Evolutionary conservation across 2,797 vertebrate species (phyloP).

Genomic region (Molossus alvarezi): DNA sequence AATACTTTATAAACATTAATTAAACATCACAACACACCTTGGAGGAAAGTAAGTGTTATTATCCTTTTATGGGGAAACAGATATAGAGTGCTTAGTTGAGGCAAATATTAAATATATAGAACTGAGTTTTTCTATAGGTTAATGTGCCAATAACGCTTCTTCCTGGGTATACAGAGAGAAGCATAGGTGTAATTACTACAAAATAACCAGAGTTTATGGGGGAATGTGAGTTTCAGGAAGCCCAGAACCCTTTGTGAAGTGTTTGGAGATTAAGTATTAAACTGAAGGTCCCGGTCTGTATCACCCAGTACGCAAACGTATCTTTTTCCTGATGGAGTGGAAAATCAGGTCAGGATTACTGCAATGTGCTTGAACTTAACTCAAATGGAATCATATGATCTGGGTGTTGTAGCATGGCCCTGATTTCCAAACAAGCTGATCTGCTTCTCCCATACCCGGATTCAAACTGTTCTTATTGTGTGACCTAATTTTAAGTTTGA

Average conservation of each 20-base stretch:
- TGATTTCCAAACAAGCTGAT: slow-evolving; percentile 65
- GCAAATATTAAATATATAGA: slow-evolving; percentile 60
- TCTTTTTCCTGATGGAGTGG: slow-evolving; percentile 65
- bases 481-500: slow-evolving; percentile 77
- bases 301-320: not conserved
- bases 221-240: slow-evolving; percentile 51
- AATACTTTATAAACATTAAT: slow-evolving; percentile 82
- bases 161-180: not conserved
- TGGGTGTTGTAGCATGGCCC: slow-evolving; percentile 56
- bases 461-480: slow-evolving; percentile 46
- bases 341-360: slow-evolving; percentile 78
- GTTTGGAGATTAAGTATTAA: not conserved
- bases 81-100: slow-evolving; percentile 42
- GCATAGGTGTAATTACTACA: slow-evolving; percentile 41
- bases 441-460: slow-evolving; percentile 53
- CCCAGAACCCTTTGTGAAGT: slow-evolving; percentile 44
- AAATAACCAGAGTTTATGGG: slow-evolving; percentile 30
- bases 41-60: slow-evolving; percentile 74
- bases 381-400: slow-evolving; percentile 60
- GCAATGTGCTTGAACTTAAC: slow-evolving; percentile 39
- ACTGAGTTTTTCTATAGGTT: slow-evolving; percentile 19
- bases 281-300: not conserved
- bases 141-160: slow-evolving; percentile 39
- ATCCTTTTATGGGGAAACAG: slow-evolving; percentile 63
- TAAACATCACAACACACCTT: slow-evolving; percentile 75